phyloP scores from a whole-genome alignment of 2,888 invertebrate species.

The Conchocele bisecta region DNA sequence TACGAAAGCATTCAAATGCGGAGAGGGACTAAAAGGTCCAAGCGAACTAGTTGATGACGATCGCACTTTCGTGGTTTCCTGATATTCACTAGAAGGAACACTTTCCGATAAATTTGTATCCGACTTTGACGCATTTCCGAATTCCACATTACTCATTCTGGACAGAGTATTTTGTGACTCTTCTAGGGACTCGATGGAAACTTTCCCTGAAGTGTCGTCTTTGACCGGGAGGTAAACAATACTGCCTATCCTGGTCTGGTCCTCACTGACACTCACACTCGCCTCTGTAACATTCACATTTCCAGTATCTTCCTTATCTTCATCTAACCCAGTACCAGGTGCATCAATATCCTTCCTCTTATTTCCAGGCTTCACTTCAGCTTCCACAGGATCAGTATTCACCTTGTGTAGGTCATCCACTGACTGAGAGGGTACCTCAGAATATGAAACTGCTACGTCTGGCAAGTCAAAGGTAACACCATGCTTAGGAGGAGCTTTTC shows the following conservation, averaged over 20 bases:
- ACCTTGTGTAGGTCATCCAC: no score
- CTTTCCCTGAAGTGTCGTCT: constrained; percentile 54
- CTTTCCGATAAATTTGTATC: constrained; percentile 43
- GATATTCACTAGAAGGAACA: constrained; percentile 30
- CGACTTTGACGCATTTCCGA: constrained; percentile 51
- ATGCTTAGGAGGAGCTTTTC: no score
- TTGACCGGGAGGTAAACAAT: constrained; percentile 69
- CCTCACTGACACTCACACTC: neutral
- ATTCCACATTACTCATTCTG: constrained; percentile 56
- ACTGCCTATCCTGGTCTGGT: constrained; percentile 58
- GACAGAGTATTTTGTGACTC: constrained; percentile 53
- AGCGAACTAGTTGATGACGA: constrained; percentile 61
- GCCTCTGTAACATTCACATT: constrained; percentile 1
- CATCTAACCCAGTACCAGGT: neutral
- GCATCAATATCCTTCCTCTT: neutral
- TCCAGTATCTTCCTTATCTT: neutral
- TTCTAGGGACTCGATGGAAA: constrained; percentile 55
- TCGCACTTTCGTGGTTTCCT: constrained; percentile 27
- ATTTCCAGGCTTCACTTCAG: no score
- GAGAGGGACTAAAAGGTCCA: constrained; percentile 70
- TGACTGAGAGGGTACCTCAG: no score
- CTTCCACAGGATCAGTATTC: no score
- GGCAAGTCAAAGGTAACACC: no score
- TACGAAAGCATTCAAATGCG: constrained; percentile 87
- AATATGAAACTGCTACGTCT: no score